Base-by-base conservation (phyloP, 1,140 invertebrate species). In the Megathymus violae region DNA sequence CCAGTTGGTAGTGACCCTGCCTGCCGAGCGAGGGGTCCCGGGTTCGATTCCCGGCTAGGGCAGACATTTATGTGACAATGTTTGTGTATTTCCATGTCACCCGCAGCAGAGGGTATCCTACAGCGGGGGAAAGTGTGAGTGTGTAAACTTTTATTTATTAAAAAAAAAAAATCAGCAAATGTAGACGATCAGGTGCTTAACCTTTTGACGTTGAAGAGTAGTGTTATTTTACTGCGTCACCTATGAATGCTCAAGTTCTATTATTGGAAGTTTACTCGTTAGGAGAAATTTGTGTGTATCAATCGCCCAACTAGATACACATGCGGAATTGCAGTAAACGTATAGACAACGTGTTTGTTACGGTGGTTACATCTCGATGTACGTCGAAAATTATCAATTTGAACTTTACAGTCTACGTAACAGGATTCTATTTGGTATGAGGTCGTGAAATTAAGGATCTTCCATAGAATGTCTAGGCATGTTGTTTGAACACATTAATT, bases 401-500 rank as follows among this genome's bases (percentile, higher is more conserved):
- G 9, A 58, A 10, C 40, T 22, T 34, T 58, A 58, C 44, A 11
- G 3, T n/a, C 22, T 16, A 5, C 11, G 22, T 0, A 27, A 31
- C 43, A 56, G 25, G 9, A 13, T 16, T 17, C 40, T 22, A 51
- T 40, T 31, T 16, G 10, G 31, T 9, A 14, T 14, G 19, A 7
- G 11, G 31, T 40, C 7, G n/a, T 22, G 38, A 16, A 14, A 58
- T 52, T 5, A 51, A 51, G 48, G 19, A 44, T 31, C 22, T 44
- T 10, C 40, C 13, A n/a, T 19, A 58, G 40, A 58, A 44, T 58
- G 52, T 58, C 52, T 58, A 58, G 41, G 54, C 54, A 41, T 56
- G 38, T 58, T 58, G 41, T 58, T 58, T 58, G 31, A 58, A 14
- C 54, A 46, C 43, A 59, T 59, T 59, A 59, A 59, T 59, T 59